These are phyloP conservation scores for Gobiocypris rarus DNA, from an alignment of 2,113 vertebrate genomes.

Conservation along the genomic window DNA sequence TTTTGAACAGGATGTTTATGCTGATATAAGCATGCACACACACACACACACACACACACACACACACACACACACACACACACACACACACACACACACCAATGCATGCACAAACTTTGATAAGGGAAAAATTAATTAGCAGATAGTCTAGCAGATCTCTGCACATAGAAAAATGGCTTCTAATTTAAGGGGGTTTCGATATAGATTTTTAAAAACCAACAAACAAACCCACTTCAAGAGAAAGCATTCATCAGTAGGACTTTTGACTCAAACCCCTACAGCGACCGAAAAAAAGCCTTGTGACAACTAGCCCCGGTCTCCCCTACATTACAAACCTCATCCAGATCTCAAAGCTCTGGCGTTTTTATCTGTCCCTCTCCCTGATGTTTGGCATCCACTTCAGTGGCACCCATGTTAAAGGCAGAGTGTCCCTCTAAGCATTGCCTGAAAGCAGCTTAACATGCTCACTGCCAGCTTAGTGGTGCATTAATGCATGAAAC, in stretches of 20 bases:
- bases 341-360: neutral
- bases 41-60: no score
- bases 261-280: neutral
- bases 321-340: neutral
- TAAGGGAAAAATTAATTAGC: neutral
- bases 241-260: neutral
- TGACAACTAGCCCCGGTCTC: neutral
- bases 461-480: slow-evolving; percentile 37
- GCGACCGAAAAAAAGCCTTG: neutral
- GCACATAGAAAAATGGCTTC: slow-evolving; percentile 1
- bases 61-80: neutral
- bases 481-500: slow-evolving; percentile 47
- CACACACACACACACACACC: slow-evolving; percentile 19
- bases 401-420: slow-evolving; percentile 23
- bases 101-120: neutral
- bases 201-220: neutral
- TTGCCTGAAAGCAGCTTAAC: slow-evolving; percentile 43
- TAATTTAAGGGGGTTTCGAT: neutral
- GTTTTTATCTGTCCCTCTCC: neutral
- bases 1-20: slow-evolving; percentile 14
- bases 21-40: neutral
- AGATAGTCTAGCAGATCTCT: neutral
- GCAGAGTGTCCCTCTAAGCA: slow-evolving; percentile 30
- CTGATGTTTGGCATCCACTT: slow-evolving; percentile 1
- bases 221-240: neutral